Evolutionary conservation across 1,140 invertebrate genomes (phyloP), one percentile per base, ranked within the genome.

Genomic region (Periplaneta americana): DNA sequence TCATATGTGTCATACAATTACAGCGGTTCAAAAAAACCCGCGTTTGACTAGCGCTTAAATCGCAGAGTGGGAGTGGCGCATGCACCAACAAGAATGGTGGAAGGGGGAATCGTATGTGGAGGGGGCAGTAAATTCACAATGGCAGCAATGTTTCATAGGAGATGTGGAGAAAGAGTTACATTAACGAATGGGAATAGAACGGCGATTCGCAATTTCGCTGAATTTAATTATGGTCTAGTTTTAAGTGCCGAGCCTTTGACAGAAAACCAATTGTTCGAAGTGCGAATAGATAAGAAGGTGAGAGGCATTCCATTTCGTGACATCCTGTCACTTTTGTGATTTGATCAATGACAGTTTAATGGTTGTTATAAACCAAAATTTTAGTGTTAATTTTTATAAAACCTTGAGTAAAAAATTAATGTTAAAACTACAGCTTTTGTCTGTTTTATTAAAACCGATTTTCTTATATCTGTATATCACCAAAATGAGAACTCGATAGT

Each of bases 281-380:
- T 98, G 81, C 92, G 92, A 84, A 96, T 98, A 85, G 96, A 97
- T 85, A 95, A 93, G 88, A 97, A 96, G 93, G 96, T 97, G 78
- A 32, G 28, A 34, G 74, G 22, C 17, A 28, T 36, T 18, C 34
- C 34, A n/a, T 34, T 76, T 39, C 18, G 34, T 75, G 17, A 36
- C 18, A 22, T 32, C 31, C 6, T 80, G 33, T 22, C 4, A 33
- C 8, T 34, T 4, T n/a, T n/a, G 15, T 57, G 22, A n/a, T 13
- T 76, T 33, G 75, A 33, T 76, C 31, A 35, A 13, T 34, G 48
- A 57, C 22, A 57, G 28, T 2, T 57, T 57, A 6, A n/a, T 15
- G 13, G 5, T 4, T 57, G 22, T 33, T n/a, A 31, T 6, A 2
- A 17, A 33, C n/a, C 17, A 75, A 33, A 31, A 18, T 76, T 76